Percentiles rank a stretch among this genome's conserved stretches.
These are phyloP conservation scores for Drosophila neutralis DNA, from an alignment of 2,888 invertebrate species.

Conservation along the genomic window DNA sequence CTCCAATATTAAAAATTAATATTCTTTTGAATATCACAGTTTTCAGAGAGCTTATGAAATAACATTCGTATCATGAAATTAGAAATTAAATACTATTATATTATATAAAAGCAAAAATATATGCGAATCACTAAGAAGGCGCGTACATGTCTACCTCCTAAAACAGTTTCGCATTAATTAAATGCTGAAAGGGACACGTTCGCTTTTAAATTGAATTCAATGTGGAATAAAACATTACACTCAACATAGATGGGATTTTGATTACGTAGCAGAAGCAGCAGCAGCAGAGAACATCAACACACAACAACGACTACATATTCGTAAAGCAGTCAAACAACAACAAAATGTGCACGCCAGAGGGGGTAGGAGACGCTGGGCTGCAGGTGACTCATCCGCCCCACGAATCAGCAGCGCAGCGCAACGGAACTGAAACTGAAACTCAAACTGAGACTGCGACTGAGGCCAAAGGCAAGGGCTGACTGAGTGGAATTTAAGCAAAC, in stretches of 20 bases:
- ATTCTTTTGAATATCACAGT: neutral
- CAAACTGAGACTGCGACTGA: neutral
- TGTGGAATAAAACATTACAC: slow-evolving; percentile 37
- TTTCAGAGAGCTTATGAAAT: neutral
- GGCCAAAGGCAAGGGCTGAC: slow-evolving; percentile 43
- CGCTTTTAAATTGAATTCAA: slow-evolving; percentile 42
- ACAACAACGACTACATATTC: slow-evolving; percentile 21
- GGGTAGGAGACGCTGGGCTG: slow-evolving; percentile 63
- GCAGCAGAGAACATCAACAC: slow-evolving; percentile 34
- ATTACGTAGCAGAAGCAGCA: slow-evolving; percentile 70
- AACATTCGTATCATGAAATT: neutral
- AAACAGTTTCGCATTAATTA: slow-evolving; percentile 12
- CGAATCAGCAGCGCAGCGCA: slow-evolving; percentile 44
- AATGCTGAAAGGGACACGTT: slow-evolving; percentile 5
- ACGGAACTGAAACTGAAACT: slow-evolving; percentile 12
- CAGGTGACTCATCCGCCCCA: slow-evolving; percentile 83
- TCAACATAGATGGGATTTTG: slow-evolving; percentile 61
- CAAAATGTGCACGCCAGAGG: slow-evolving; percentile 44
- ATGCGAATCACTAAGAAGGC: neutral
- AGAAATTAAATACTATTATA: neutral
- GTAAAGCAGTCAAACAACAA: slow-evolving; percentile 71
- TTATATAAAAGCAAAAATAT: neutral
- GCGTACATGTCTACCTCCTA: neutral
- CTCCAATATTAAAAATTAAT: neutral
- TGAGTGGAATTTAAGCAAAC: slow-evolving; percentile 31